Evolutionary conservation across 2,113 vertebrate species (phyloP), one percentile per base, ranked within the genome.

Genomic region (Sialia sialis): DNA sequence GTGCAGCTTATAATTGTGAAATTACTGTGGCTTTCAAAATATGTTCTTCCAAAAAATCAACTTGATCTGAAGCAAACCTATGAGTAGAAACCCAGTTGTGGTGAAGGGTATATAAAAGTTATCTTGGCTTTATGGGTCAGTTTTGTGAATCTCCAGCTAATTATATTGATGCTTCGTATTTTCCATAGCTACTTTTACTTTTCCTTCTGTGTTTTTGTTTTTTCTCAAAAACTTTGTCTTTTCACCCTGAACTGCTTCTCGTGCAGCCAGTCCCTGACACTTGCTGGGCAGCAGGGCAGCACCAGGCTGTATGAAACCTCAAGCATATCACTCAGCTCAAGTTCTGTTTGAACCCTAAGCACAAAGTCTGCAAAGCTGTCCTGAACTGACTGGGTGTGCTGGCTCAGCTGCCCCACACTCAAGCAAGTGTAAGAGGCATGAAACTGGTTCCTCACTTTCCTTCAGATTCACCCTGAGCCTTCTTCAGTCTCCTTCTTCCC

Each of bases 341-440:
- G 39, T 51, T 80, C 59, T 59, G 14, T n/a, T 59, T 27, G 49
- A 73, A 29, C 19, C 58, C 59, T 3, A 32, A 25, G 32, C 7
- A 22, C 30, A 11, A 13, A 68, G 30, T 20, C 62, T 43, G 22
- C 14, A 30, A 32, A 78, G 30, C 22, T 56, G 20, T 11, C 19
- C 38, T 49, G n/a, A 60, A 29, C 20, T 32, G 23, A 16, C 38
- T 3, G 16, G 14, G 6, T 64, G 9, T 60, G 21, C 49, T 55
- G 43, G 27, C 17, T n/a, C 17, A 34, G 21, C 52, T 89, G 55
- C 19, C 36, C 2, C 1, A 19, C 0, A 1, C 11, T 70, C 27
- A 58, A 13, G 27, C 5, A 48, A 67, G 17, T 18, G 60, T 60
- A 39, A 27, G 4, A 16, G 17, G n/a, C 6, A 8, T 51, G 7